Evolutionary conservation across 2,113 vertebrate genomes (phyloP), one percentile per base, ranked within the genome.

Genomic region (Gopherus flavomarginatus): DNA sequence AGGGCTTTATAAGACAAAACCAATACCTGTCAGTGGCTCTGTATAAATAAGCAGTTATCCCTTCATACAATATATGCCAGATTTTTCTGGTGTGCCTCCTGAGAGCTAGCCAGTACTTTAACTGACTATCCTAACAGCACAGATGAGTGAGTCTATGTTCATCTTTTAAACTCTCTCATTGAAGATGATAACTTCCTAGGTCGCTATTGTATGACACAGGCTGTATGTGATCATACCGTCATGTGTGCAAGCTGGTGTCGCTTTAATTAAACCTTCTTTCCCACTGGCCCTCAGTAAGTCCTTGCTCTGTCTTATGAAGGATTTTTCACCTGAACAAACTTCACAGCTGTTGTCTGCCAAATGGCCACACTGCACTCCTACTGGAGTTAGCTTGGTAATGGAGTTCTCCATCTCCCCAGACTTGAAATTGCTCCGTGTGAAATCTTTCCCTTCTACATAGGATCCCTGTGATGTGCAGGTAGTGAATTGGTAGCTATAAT

Each of bases 81-180:
- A 72, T 77, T 93, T 96, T 94, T 87, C 95, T 95, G 92, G 90
- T 90, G 81, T 50, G 72, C 92, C 95, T 93, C 86, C 75, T 3
- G 97, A 87, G 96, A 94, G 35, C 3, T 42, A 79, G 62, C 49
- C 78, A 53, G 85, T 96, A 94, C 95, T 97, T 94, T 90, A 91
- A 42, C 16, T 47, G 24, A 26, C 26, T 47, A 78, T 44, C 42
- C 42, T 77, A 47, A 27, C 42, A 47, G 90, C 86, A 79, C 96
- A 96, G 93, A 96, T 97, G 97, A 89, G 94, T 78, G 83, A 62
- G 27, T 62, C 57, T 87, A 89, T 90, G 47, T 96, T 95, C 1
- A 0, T 86, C 89, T 85, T 94, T 85, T 92, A 57, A 94, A 83
- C 81, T 75, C n/a, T 50, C 88, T 16, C 24, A 42, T 87, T 87